phyloP scores from a whole-genome alignment of 2,113 vertebrate species.

The Alouatta palliata region DNA sequence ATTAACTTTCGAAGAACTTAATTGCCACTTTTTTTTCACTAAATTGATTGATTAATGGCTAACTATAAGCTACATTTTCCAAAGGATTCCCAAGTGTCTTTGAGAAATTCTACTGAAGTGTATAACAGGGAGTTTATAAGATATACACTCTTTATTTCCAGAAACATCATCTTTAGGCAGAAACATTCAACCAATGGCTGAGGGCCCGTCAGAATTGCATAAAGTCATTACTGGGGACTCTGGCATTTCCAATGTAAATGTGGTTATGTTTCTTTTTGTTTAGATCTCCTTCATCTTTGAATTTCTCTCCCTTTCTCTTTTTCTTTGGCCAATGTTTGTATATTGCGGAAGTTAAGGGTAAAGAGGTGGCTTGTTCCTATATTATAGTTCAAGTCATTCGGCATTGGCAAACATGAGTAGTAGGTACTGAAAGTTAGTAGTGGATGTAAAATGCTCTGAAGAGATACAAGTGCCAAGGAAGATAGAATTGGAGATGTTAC shows the following conservation, averaged over 20 bases:
- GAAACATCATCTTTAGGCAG: background rate
- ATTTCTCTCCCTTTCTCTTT: background rate
- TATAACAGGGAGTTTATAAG: background rate
- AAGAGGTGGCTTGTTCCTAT: background rate
- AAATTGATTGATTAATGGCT: slow-evolving; percentile 83
- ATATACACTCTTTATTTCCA: background rate
- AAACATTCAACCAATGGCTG: background rate
- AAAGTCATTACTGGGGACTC: background rate
- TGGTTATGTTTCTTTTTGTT: background rate
- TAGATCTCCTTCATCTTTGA: background rate
- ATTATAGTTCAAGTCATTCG: background rate
- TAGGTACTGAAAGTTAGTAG: background rate
- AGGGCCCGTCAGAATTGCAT: background rate
- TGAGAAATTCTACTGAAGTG: slow-evolving; percentile 65
- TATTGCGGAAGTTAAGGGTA: background rate
- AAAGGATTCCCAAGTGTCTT: slow-evolving; percentile 79
- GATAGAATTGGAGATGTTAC: background rate
- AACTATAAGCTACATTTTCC: slow-evolving; percentile 82
- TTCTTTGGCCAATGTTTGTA: background rate
- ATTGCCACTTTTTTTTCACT: slow-evolving; percentile 76
- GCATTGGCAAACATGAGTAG: background rate
- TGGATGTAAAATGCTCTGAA: background rate
- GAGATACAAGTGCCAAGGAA: slow-evolving; percentile 26
- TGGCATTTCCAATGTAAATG: background rate
- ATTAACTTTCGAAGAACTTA: slow-evolving; percentile 83